phyloP scores from a whole-genome alignment of 2,888 invertebrate genomes.

The Sinodicranocentrus sp. region DNA sequence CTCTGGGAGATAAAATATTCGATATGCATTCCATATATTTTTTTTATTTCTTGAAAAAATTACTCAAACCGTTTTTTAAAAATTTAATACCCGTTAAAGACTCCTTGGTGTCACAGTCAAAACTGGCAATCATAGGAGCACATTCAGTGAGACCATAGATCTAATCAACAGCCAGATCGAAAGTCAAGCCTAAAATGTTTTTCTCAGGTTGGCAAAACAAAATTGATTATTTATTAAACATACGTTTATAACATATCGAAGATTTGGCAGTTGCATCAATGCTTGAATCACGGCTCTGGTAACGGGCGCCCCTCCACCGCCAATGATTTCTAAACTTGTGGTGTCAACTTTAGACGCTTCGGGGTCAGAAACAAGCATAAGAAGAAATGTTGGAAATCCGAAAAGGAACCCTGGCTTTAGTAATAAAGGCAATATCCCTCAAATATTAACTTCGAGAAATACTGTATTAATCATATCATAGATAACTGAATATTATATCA shows the following conservation, averaged over 20 bases:
- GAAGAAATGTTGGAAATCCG: constrained; percentile 74
- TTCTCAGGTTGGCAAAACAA: neutral
- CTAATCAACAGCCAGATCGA: constrained; percentile 30
- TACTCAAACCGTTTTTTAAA: too few species aligned
- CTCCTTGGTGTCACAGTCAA: constrained; percentile 25
- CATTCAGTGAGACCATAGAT: constrained; percentile 73
- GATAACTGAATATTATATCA: neutral
- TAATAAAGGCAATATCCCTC: neutral
- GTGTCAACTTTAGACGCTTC: constrained; percentile 67
- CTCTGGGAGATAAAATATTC: constrained; percentile 45
- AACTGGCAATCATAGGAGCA: constrained; percentile 25
- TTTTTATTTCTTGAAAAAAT: too few species aligned
- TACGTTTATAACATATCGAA: constrained; percentile 69
- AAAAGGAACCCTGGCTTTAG: constrained; percentile 72
- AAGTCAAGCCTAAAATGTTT: neutral
- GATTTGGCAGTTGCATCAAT: constrained; percentile 65
- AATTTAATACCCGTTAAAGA: neutral
- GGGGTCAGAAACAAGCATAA: constrained; percentile 69
- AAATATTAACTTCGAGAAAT: too few species aligned
- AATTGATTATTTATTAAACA: constrained; percentile 1
- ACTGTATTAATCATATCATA: too few species aligned
- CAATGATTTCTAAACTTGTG: constrained; percentile 34
- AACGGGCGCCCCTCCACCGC: constrained; percentile 59
- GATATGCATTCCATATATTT: too few species aligned
- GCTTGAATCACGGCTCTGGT: constrained; percentile 70